phyloP scores from a whole-genome alignment of 2,797 vertebrate genomes.

The Pseudocheirus occidentalis region DNA sequence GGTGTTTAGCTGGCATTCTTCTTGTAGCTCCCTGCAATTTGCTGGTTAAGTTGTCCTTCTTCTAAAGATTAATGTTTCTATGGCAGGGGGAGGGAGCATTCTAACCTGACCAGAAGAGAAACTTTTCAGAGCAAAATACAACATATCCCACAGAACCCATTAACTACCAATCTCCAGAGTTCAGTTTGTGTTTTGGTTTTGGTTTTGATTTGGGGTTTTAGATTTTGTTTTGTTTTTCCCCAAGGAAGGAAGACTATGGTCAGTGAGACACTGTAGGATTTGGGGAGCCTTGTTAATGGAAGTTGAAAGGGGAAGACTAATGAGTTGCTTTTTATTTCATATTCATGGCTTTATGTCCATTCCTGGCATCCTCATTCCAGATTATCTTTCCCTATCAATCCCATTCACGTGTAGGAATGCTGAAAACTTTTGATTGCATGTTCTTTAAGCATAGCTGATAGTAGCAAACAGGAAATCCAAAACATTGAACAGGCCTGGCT shows the following conservation, averaged over 20 bases:
- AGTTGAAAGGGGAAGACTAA: background rate
- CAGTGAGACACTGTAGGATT: background rate
- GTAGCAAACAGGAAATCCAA: background rate
- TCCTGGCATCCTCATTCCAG: background rate
- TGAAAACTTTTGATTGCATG: background rate
- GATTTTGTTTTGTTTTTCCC: background rate
- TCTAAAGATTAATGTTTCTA: background rate
- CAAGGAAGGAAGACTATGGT: background rate
- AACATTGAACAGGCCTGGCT: background rate
- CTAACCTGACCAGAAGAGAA: background rate
- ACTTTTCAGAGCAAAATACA: background rate
- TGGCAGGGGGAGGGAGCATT: background rate
- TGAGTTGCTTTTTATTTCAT: background rate
- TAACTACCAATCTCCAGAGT: background rate
- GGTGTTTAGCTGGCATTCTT: background rate
- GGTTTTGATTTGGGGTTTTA: no score
- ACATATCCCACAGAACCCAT: background rate
- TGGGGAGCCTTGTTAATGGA: background rate
- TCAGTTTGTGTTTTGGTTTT: background rate
- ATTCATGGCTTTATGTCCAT: background rate
- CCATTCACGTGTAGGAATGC: background rate
- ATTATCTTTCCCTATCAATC: background rate
- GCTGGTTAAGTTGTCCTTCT: background rate
- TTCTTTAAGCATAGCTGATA: background rate
- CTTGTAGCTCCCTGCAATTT: background rate